Evolutionary conservation across 2,113 vertebrate species (phyloP).

Genomic region (Regulus satrapa): DNA sequence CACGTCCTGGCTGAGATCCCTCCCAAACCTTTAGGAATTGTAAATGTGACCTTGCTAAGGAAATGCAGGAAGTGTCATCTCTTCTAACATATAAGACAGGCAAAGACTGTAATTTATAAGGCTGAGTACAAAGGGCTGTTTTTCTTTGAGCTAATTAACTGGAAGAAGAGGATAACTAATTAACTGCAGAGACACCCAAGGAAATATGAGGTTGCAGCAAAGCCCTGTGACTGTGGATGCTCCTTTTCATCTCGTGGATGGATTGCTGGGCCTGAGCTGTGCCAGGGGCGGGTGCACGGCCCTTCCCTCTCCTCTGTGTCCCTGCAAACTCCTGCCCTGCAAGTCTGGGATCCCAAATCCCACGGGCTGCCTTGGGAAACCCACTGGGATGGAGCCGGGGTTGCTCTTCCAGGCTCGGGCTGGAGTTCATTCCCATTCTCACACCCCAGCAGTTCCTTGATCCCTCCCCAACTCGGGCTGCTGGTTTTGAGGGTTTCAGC

Average conservation of each 20-base stretch:
- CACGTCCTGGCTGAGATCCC: background rate
- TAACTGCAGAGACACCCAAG: constrained; percentile 24
- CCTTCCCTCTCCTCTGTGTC: background rate
- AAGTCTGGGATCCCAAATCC: accelerated
- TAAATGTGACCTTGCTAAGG: constrained; percentile 37
- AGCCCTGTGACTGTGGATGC: background rate
- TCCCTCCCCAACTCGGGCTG: background rate
- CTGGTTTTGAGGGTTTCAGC: accelerated
- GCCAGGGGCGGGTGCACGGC: background rate
- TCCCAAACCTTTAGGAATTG: constrained; percentile 8
- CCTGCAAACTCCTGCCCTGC: background rate
- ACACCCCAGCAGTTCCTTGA: accelerated
- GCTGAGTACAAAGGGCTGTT: constrained; percentile 50
- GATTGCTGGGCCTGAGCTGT: background rate
- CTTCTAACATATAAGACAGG: background rate
- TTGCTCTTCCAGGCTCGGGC: accelerated
- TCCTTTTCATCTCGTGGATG: background rate
- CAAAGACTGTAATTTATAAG: constrained; percentile 28
- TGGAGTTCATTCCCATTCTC: background rate
- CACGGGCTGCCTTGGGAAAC: accelerated
- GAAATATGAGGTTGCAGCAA: background rate
- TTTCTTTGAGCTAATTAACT: constrained; percentile 57
- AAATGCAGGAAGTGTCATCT: constrained; percentile 9
- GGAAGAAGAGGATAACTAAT: constrained; percentile 49
- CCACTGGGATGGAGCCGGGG: accelerated